A percentile compares a stretch with the other conserved stretches of the same genome.
These are phyloP conservation scores for Chrysolina haemoptera DNA, from an alignment of 2,888 invertebrate species.

Conservation along the genomic window DNA sequence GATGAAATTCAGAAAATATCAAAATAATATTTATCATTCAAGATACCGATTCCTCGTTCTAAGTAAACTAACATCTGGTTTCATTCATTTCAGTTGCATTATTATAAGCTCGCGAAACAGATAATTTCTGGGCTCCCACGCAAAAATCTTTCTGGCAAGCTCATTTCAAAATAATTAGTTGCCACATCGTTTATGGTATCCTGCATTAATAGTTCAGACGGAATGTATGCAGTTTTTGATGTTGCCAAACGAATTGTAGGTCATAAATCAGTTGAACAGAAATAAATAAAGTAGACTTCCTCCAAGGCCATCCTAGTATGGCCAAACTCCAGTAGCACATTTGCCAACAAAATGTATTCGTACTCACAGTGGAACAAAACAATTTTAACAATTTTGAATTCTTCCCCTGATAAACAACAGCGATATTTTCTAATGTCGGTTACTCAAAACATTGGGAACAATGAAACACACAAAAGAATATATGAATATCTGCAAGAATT, in stretches of 20 bases:
- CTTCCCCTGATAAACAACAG: no score
- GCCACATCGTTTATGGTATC: slow-evolving; percentile 12
- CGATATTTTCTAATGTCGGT: no score
- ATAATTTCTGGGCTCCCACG: slow-evolving; percentile 3
- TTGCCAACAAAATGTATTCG: no score
- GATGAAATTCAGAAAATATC: no score
- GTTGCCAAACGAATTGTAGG: slow-evolving; percentile 7
- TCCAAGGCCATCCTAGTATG: background rate
- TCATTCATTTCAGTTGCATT: background rate
- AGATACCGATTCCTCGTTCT: no score
- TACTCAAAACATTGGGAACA: no score
- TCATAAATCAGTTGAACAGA: background rate
- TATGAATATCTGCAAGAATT: no score
- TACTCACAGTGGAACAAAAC: no score
- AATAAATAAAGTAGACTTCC: background rate
- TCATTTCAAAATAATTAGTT: slow-evolving; percentile 13
- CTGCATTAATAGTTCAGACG: slow-evolving; percentile 1
- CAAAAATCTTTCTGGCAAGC: slow-evolving; percentile 1
- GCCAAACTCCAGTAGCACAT: no score
- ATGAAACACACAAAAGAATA: no score
- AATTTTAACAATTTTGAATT: no score
- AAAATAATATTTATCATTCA: no score
- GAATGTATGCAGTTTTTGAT: slow-evolving; percentile 17
- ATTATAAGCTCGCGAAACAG: background rate
- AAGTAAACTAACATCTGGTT: background rate